These are phyloP conservation scores for Pomacea canaliculata DNA, from an alignment of 2,888 invertebrate genomes.

Conservation along the genomic window DNA sequence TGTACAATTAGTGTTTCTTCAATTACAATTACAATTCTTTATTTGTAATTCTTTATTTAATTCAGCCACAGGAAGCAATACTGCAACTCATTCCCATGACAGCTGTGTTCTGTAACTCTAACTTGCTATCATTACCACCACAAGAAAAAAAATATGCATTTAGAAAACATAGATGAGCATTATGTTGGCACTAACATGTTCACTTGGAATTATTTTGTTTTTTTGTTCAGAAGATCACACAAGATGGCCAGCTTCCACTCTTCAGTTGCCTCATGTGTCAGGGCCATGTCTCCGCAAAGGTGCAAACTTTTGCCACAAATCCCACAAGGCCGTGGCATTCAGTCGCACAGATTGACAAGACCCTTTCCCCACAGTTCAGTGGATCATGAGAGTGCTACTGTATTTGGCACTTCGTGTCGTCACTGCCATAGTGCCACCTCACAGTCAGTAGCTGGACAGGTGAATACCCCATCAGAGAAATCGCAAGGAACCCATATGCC, in stretches of 20 bases:
- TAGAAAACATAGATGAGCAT: too few species aligned
- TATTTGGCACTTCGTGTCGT: conserved; percentile 6
- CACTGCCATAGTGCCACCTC: neutral
- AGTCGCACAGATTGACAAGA: neutral
- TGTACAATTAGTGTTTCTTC: too few species aligned
- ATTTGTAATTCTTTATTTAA: too few species aligned
- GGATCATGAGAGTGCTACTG: neutral
- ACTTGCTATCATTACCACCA: too few species aligned
- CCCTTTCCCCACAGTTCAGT: neutral
- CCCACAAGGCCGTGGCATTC: neutral
- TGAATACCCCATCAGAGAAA: neutral
- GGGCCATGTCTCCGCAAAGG: conserved; percentile 9
- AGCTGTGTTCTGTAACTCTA: too few species aligned
- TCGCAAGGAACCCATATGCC: conserved; percentile 2
- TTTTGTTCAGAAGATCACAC: too few species aligned
- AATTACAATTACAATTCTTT: too few species aligned
- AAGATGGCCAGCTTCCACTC: neutral
- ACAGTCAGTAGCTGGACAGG: neutral
- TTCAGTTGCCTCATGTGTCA: neutral
- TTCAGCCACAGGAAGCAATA: too few species aligned
- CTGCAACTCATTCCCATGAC: too few species aligned
- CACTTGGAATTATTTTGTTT: too few species aligned
- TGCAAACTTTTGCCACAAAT: neutral
- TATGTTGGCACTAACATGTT: too few species aligned
- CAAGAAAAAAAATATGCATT: too few species aligned